Evolutionary conservation across 2,797 vertebrate genomes (phyloP), one percentile per base, ranked within the genome.

Genomic region (Microchirus variegatus): DNA sequence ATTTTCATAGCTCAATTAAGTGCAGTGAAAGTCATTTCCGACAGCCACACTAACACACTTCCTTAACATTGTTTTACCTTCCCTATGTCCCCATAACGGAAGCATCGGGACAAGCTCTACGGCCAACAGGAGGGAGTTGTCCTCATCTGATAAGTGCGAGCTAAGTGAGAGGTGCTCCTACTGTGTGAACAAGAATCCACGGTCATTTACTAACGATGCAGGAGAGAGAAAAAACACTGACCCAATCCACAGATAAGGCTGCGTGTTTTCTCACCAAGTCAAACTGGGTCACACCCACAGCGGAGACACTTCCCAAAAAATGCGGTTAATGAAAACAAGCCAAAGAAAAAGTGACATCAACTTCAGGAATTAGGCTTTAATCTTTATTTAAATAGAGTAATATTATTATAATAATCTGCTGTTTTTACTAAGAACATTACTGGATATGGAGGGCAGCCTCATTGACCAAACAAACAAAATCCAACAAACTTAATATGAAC

Each of bases 51-150:
- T 55, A 89, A 78, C 83, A 78, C 73, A 89, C 85, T 90, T 91
- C 90, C 90, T 90, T 59, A n/a, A 87, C 86, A 91, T 91, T 91
- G 87, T 92, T 90, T 73, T 38, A 75, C 83, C 74, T 90, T 91
- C 84, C 89, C 84, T 40, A 70, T 83, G 66, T 78, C 64, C 67
- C 65, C 52, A 52, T 63, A 85, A 63, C 18, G 48, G 77, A 80
- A 71, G 49, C 41, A 17, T 62, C 58, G 49, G 57, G 73, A 59
- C 53, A 55, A 62, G 57, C 51, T 70, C 55, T 51, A 22, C 42
- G 37, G 68, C 63, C 44, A 62, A 70, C 69, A 75, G 17, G 63
- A 74, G 77, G 69, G 83, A 80, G 75, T 74, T 83, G 58, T 82
- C 80, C 67, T 17, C 42, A 56, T 60, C 50, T 47, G 61, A 82